These are phyloP conservation scores for Brassicogethes aeneus DNA, from an alignment of 2,888 invertebrate species.

Conservation along the genomic window DNA sequence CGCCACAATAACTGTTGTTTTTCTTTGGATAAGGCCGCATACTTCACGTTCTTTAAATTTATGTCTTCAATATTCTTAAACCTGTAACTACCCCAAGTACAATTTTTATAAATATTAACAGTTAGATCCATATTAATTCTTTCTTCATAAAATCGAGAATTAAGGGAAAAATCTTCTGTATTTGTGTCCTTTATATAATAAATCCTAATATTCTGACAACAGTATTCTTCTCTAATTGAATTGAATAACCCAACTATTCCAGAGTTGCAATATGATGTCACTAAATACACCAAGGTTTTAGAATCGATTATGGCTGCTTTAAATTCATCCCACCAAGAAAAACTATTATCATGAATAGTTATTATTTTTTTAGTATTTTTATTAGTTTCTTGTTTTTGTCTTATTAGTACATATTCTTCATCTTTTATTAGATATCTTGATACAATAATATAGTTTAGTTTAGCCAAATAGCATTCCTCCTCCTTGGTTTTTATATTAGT, in stretches of 20 bases:
- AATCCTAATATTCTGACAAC: conserved; percentile 13
- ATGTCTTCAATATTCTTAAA: background rate
- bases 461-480: background rate
- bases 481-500: conserved; percentile 5
- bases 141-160: conserved; percentile 16
- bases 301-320: conserved; percentile 10
- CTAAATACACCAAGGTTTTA: conserved; percentile 8
- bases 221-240: conserved; percentile 10
- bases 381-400: conserved; percentile 4
- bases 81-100: background rate
- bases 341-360: conserved; percentile 9
- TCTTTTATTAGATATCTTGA: conserved; percentile 7
- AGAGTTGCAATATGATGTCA: conserved; percentile 12
- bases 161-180: conserved; percentile 16
- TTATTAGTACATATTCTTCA: conserved; percentile 9
- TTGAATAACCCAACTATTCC: conserved; percentile 25
- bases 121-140: conserved; percentile 22
- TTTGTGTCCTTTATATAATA: conserved; percentile 17
- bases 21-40: background rate
- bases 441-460: conserved; percentile 7
- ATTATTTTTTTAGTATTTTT: conserved; percentile 9
- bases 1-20: background rate
- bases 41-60: background rate
- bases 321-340: conserved; percentile 12
- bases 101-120: background rate